Evolutionary conservation across 2,113 vertebrate species (phyloP).

Genomic region (Oreochromis niloticus): DNA sequence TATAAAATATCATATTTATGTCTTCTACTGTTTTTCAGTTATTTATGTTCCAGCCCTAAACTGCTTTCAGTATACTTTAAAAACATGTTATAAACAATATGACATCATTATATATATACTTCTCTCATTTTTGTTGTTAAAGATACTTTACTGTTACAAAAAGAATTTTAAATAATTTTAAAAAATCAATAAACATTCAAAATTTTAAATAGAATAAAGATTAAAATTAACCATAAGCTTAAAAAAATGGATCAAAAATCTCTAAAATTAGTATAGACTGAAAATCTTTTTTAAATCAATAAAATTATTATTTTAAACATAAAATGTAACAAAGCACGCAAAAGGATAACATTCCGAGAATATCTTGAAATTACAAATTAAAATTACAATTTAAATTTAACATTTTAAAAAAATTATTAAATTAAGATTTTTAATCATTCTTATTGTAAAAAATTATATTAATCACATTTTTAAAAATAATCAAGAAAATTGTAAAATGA

Average conservation of each 20-base stretch:
- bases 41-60: not conserved
- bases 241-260: not conserved
- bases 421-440: fast-evolving
- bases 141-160: not conserved
- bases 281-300: too few relatives aligned
- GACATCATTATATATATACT: not conserved
- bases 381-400: not conserved
- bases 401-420: not conserved
- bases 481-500: not conserved
- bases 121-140: fast-evolving
- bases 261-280: fast-evolving
- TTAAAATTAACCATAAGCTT: not conserved
- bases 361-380: not conserved
- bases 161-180: too few relatives aligned
- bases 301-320: not conserved
- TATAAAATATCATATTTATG: not conserved
- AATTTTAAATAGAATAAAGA: not conserved
- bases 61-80: fast-evolving
- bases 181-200: fast-evolving
- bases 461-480: fast-evolving
- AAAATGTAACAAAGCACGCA: fast-evolving
- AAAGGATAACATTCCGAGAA: fast-evolving
- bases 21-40: not conserved
- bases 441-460: fast-evolving
- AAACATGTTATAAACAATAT: not conserved